These are phyloP conservation scores for Amiota communis DNA, from an alignment of 2,888 invertebrate species.

Conservation along the genomic window DNA sequence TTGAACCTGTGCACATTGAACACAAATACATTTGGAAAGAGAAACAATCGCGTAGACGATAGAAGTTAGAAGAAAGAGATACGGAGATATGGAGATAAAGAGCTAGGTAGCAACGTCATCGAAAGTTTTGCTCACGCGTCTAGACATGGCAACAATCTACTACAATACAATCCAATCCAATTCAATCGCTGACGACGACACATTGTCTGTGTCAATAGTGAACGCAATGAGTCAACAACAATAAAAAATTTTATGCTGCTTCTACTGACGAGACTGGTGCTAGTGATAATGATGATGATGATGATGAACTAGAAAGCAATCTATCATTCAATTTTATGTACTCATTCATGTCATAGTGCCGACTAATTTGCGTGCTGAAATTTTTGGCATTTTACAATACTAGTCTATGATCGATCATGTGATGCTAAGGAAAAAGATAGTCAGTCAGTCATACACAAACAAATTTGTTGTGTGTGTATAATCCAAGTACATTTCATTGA, in stretches of 20 bases:
- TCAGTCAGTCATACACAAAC: background rate
- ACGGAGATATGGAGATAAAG: background rate
- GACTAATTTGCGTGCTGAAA: slow-evolving; percentile 3
- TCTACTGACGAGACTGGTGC: too few species aligned
- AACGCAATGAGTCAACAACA: too few species aligned
- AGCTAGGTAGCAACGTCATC: slow-evolving; percentile 3
- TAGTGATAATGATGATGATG: background rate
- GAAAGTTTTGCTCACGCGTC: background rate
- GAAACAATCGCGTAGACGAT: too few species aligned
- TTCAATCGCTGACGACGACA: slow-evolving; percentile 1
- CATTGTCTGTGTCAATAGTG: background rate
- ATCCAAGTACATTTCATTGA: too few species aligned
- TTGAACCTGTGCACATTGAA: slow-evolving; percentile 1
- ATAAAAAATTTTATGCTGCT: too few species aligned
- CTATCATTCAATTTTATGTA: background rate
- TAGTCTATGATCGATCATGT: too few species aligned
- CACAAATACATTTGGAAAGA: background rate
- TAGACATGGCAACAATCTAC: background rate
- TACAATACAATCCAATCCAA: too few species aligned
- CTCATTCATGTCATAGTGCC: background rate
- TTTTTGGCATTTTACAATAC: background rate
- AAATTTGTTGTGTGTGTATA: background rate
- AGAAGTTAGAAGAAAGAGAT: background rate
- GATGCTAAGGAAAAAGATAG: too few species aligned
- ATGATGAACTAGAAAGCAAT: slow-evolving; percentile 9